A percentile compares a stretch with the other conserved stretches of the same genome.
Evolutionary conservation across 2,797 vertebrate species (phyloP).

Genomic region (Rousettus madagascariensis): DNA sequence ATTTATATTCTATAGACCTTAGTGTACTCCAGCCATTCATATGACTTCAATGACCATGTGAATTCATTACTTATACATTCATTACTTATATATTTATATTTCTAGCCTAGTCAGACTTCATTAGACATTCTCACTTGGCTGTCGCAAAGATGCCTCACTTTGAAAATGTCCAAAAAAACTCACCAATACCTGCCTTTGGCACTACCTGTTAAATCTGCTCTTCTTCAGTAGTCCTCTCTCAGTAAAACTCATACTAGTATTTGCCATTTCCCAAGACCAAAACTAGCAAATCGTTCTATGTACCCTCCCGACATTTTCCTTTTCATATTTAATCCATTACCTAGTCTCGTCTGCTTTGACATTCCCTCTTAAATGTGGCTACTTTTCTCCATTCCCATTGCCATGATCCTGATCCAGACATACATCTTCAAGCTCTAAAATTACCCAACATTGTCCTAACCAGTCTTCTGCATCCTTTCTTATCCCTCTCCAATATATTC

Average conservation of each 20-base stretch:
- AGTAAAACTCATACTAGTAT: background rate
- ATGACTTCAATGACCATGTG: background rate
- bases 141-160: background rate
- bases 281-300: background rate
- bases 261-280: background rate
- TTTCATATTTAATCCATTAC: background rate
- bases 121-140: slow-evolving; percentile 8
- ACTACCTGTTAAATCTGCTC: background rate
- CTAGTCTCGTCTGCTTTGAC: background rate
- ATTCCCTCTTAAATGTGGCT: background rate
- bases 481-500: background rate
- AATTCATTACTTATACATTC: background rate
- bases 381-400: background rate
- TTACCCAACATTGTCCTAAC: background rate
- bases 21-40: background rate
- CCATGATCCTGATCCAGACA: background rate
- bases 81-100: background rate
- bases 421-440: background rate
- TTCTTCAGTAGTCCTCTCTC: background rate
- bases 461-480: background rate
- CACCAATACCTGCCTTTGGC: background rate
- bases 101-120: background rate
- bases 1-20: background rate
- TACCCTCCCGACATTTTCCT: background rate
- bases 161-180: background rate